Conservation (phyloP, 2,888 invertebrate genomes). For the Lissocephala sabroskyi region DNA sequence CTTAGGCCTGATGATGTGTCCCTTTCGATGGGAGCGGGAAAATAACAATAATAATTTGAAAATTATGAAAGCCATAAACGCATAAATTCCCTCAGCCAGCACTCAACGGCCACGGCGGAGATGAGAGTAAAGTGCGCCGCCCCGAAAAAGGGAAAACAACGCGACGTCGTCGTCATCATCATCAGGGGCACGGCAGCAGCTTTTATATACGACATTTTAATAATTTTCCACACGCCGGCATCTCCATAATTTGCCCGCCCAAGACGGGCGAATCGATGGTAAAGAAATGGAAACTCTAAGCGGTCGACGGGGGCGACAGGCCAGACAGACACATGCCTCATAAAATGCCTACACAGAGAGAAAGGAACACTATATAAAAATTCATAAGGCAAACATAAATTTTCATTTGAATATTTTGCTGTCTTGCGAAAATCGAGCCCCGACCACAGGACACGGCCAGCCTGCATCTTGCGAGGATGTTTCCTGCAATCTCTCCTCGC, state of each 20-base stretch:
- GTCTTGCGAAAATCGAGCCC: constrained; percentile 55
- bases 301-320: constrained; percentile 13
- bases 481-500: neutral
- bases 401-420: constrained; percentile 69
- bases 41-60: constrained; percentile 62
- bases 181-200: no score
- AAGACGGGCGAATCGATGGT: neutral
- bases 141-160: constrained; percentile 30
- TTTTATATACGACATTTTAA: constrained; percentile 62
- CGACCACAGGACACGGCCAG: constrained; percentile 35
- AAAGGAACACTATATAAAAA: constrained; percentile 66
- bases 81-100: constrained; percentile 49
- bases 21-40: constrained; percentile 37
- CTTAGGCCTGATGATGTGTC: constrained; percentile 52
- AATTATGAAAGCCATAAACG: constrained; percentile 61
- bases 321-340: constrained; percentile 38
- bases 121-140: constrained; percentile 16
- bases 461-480: neutral
- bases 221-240: constrained; percentile 59
- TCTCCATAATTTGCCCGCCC: constrained; percentile 24
- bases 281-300: neutral
- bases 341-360: constrained; percentile 57
- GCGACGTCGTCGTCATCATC: constrained; percentile 30
- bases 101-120: neutral
- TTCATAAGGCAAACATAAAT: constrained; percentile 70